Evolutionary conservation across 2,888 invertebrate species (phyloP).

Genomic region (Allolobophora icterica): DNA sequence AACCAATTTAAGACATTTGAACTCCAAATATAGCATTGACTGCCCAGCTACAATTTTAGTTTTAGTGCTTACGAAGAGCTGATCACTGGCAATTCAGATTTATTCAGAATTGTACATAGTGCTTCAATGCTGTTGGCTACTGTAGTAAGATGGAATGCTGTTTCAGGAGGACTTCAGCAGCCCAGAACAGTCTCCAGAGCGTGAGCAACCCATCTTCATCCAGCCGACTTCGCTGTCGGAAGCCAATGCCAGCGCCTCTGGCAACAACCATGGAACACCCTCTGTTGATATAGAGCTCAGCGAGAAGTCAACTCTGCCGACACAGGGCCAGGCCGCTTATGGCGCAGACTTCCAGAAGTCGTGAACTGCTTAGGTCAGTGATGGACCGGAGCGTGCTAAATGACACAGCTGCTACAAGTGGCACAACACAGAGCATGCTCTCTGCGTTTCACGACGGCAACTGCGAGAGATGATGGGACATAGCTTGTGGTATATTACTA

Average conservation of each 20-base stretch:
- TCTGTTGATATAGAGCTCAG: conserved; percentile 3
- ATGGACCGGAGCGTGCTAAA: neutral
- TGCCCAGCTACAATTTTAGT: neutral
- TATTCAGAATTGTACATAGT: neutral
- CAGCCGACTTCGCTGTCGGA: neutral
- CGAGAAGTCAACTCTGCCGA: neutral
- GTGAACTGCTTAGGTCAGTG: neutral
- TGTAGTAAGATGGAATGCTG: neutral
- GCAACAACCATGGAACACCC: conserved; percentile 1
- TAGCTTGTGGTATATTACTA: neutral
- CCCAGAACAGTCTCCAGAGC: conserved; percentile 19
- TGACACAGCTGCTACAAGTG: conserved; percentile 17
- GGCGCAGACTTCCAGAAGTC: conserved; percentile 24
- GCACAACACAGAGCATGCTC: neutral
- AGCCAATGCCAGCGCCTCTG: neutral
- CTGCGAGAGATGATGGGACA: neutral
- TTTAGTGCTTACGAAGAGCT: neutral
- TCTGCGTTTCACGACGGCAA: neutral
- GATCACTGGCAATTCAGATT: neutral
- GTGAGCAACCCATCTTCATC: neutral
- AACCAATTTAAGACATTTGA: neutral
- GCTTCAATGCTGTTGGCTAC: neutral
- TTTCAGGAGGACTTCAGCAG: conserved; percentile 24
- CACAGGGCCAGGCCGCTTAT: conserved; percentile 13
- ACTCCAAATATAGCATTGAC: neutral